Percentiles rank a stretch among this genome's conserved stretches.
These are phyloP conservation scores for Catocala sponsa DNA, from an alignment of 2,888 invertebrate genomes.

Conservation along the genomic window DNA sequence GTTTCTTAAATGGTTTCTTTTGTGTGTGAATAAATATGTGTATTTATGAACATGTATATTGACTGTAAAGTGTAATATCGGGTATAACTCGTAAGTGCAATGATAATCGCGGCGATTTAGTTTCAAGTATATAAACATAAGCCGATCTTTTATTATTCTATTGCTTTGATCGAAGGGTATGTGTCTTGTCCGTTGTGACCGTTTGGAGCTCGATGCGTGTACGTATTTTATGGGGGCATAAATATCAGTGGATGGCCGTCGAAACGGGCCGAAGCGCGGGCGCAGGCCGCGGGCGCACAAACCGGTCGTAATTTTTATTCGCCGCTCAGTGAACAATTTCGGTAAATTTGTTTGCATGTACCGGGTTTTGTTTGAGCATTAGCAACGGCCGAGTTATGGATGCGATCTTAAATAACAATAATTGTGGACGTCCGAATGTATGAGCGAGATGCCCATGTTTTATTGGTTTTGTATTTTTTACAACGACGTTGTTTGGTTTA, in stretches of 20 bases:
- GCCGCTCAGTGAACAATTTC: conserved; percentile 77
- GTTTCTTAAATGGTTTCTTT: conserved; percentile 39
- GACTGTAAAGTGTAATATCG: conserved; percentile 43
- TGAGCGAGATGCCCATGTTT: conserved; percentile 45
- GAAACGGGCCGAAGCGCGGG: conserved; percentile 48
- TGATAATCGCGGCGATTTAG: conserved; percentile 48
- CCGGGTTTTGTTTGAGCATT: conserved; percentile 77
- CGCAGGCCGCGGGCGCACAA: conserved; percentile 65
- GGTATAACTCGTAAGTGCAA: conserved; percentile 38
- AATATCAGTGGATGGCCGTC: conserved; percentile 71
- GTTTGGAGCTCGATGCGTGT: conserved; percentile 70
- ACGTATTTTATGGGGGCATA: conserved; percentile 82
- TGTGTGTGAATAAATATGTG: conserved; percentile 44
- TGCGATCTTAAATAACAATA: conserved; percentile 76
- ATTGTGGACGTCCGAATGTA: conserved; percentile 59
- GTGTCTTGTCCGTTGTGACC: conserved; percentile 47
- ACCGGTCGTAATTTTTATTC: conserved; percentile 80
- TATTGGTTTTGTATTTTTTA: conserved; percentile 50
- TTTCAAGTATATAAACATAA: conserved; percentile 45
- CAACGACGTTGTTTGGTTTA: conserved; percentile 50
- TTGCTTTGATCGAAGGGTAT: conserved; percentile 76
- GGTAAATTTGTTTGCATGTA: conserved; percentile 85
- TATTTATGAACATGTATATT: conserved; percentile 29
- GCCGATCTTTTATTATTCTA: conserved; percentile 67
- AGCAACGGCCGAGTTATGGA: conserved; percentile 73